phyloP scores from a whole-genome alignment of 2,113 vertebrate species.

The Rhea pennata region DNA sequence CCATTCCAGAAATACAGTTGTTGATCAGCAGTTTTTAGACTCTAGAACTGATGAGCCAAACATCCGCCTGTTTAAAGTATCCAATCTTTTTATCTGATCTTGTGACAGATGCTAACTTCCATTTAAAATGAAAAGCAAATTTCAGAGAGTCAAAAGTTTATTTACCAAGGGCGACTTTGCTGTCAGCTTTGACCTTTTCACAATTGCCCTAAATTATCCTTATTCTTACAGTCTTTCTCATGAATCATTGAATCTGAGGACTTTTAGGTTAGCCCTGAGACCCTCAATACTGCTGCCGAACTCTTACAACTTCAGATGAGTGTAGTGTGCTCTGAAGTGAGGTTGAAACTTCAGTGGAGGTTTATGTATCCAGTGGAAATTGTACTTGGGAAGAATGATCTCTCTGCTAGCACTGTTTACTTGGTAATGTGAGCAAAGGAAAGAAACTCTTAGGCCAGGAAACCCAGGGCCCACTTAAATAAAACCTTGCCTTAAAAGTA shows the following conservation, averaged over 20 bases:
- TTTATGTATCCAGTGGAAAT: not conserved
- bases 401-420: not conserved
- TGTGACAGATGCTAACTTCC: not conserved
- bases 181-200: not conserved
- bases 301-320: not conserved
- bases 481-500: not conserved
- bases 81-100: slow-evolving; percentile 19
- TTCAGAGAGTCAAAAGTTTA: not conserved
- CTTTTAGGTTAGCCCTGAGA: not conserved
- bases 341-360: not conserved
- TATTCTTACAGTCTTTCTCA: not conserved
- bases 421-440: not conserved
- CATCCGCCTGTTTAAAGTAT: slow-evolving; percentile 9
- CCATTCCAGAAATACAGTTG: slow-evolving; percentile 27
- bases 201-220: not conserved
- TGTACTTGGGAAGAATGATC: not conserved
- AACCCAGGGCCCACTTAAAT: not conserved
- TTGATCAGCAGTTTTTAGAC: slow-evolving; percentile 39
- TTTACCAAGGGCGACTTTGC: not conserved
- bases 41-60: not conserved
- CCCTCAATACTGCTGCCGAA: not conserved
- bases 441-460: not conserved
- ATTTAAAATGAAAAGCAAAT: not conserved
- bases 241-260: not conserved
- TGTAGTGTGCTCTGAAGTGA: not conserved